Base-by-base conservation (phyloP, 2,113 vertebrate species). In the Piaya cayana region DNA sequence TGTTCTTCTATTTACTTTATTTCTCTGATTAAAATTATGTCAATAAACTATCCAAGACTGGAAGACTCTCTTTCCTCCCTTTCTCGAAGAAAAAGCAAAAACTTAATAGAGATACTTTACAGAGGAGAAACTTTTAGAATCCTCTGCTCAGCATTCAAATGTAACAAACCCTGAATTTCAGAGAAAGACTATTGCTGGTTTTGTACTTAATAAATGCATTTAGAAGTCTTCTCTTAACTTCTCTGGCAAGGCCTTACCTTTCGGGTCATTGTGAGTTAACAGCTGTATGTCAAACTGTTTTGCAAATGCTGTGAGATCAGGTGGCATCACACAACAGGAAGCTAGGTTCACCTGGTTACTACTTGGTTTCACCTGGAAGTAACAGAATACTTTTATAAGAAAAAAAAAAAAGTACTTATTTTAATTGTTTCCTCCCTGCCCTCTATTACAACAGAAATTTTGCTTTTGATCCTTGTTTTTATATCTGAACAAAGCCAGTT, bases 311-410 rank as follows among this genome's bases (percentile, higher is more conserved):
- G 99, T 99, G 76, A 99, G 97, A 95, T 99, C 99, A 32, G 99
- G 99, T 81, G 99, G 99, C 99, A 99, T 99, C 96, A 99, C 99
- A 91, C 99, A 99, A 97, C 99, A 99, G 58, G 99, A 99, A 45
- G 99, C 99, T 67, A 99, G 98, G 96, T 99, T 99, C 69, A 99
- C 99, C 98, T 99, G 99, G 96, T 99, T 99, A 96, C 99, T 99
- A 96, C 98, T 99, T 84, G 99, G 99, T 95, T 99, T 99, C 82
- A 99, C 98, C 99, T 99, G 86, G 47, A 96, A 96, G 49, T 49
- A 58, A 88, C 65, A 93, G 64, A 92, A 82, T 15, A 60, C 12
- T 68, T 87, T 20, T 16, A 9, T 86, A 52, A 94, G 63, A 74
- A 65, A 39, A 69, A 89, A 67, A 47, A 32, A 5, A 18, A 62